Percentiles rank a stretch among this genome's conserved stretches.
phyloP scores from a whole-genome alignment of 1,140 invertebrate species.

The Neodiprion virginianus region DNA sequence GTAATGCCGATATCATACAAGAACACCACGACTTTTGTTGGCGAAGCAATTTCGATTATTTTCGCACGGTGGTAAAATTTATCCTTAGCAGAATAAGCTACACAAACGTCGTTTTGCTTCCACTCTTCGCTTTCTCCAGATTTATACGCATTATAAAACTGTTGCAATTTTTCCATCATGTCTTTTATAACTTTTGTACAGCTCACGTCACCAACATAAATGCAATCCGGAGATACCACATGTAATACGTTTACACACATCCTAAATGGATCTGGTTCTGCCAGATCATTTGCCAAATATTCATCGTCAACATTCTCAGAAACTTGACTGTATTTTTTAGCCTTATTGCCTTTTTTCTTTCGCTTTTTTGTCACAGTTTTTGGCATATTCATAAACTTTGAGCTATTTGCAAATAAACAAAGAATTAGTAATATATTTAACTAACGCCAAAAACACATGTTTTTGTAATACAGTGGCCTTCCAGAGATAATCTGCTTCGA shows the following conservation, averaged over 20 bases:
- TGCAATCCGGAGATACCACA: constrained; percentile 59
- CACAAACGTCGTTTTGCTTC: constrained; percentile 58
- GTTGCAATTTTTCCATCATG: constrained; percentile 58
- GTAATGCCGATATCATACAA: constrained; percentile 63
- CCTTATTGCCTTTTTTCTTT: constrained; percentile 7
- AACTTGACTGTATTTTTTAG: neutral
- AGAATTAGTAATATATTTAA: no score
- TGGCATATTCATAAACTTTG: neutral
- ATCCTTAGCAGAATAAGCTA: constrained; percentile 54
- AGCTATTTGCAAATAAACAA: neutral
- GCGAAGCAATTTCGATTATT: constrained; percentile 52
- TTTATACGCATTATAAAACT: constrained; percentile 55
- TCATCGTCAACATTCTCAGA: neutral
- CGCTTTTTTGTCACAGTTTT: constrained; percentile 8
- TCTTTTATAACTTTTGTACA: constrained; percentile 51
- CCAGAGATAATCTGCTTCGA: no score
- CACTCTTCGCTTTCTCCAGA: constrained; percentile 44
- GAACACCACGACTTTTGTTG: constrained; percentile 53
- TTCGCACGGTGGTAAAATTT: constrained; percentile 62
- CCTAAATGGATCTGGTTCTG: constrained; percentile 60
- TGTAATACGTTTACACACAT: constrained; percentile 58
- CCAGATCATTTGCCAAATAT: constrained; percentile 28
- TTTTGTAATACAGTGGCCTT: no score
- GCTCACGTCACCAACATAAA: constrained; percentile 60
- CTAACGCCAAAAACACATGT: no score